Conservation (phyloP, 2,797 vertebrate genomes). For the Artibeus lituratus region DNA sequence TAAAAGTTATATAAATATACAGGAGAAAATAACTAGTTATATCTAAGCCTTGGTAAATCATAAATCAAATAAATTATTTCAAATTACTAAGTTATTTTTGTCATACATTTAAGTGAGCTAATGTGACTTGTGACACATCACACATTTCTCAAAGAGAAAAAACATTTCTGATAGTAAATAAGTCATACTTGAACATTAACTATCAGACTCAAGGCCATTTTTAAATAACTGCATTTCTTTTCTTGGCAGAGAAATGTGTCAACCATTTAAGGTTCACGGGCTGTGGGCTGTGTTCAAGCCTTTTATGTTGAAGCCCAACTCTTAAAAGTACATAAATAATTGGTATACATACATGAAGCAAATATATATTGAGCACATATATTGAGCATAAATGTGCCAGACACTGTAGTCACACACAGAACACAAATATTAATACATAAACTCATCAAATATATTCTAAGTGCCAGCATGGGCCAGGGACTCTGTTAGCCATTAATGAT, state of each 20-base stretch:
- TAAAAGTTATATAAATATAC: not conserved
- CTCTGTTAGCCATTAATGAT: not conserved
- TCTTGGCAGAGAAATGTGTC: not conserved
- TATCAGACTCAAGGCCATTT: conserved; percentile 25
- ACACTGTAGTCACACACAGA: not conserved
- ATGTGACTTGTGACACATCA: not conserved
- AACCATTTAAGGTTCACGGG: not conserved
- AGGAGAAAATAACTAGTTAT: not conserved
- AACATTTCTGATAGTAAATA: conserved; percentile 11
- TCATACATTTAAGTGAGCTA: not conserved
- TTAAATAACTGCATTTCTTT: conserved; percentile 19
- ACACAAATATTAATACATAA: not conserved
- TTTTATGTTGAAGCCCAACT: not conserved
- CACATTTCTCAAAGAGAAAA: conserved; percentile 41
- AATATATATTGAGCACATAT: not conserved
- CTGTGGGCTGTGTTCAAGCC: not conserved
- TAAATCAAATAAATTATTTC: conserved; percentile 38
- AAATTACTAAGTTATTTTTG: conserved; percentile 10
- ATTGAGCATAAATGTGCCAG: not conserved
- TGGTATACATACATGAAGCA: not conserved
- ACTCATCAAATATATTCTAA: not conserved
- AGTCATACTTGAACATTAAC: conserved; percentile 11
- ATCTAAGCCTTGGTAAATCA: not conserved
- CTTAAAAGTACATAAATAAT: not conserved
- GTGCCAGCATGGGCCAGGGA: not conserved